Conservation (phyloP, 2,113 vertebrate species). For the Illadopsis cleaveri region DNA sequence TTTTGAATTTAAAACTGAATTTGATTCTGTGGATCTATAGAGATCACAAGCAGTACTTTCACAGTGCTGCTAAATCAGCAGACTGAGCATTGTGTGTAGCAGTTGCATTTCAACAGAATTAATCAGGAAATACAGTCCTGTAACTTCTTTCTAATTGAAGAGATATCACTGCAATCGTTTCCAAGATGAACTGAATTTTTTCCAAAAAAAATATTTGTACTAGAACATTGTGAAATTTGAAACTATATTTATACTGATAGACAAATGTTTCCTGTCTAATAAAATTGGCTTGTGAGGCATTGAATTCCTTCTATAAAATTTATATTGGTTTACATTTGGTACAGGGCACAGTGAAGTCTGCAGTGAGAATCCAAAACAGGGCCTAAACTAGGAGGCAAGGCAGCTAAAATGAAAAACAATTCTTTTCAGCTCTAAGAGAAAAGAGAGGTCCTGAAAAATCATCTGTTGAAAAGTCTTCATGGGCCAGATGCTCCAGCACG, state of each 20-base stretch:
- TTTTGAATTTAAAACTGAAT: not conserved
- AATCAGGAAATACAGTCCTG: not conserved
- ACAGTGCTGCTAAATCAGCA: not conserved
- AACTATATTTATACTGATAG: not conserved
- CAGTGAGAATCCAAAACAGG: not conserved
- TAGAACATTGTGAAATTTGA: not conserved
- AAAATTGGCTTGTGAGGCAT: not conserved
- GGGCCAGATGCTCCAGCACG: not conserved
- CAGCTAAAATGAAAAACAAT: not conserved
- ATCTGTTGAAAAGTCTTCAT: not conserved
- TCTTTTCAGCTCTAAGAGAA: not conserved
- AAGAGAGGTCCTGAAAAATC: not conserved
- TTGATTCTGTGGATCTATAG: not conserved
- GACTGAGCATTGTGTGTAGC: not conserved
- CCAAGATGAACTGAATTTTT: not conserved
- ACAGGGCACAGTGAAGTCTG: not conserved
- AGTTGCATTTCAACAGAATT: not conserved
- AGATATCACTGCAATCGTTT: not conserved
- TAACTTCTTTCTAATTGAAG: not conserved
- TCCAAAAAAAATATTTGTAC: conserved; percentile 3
- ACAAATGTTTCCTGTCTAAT: not conserved
- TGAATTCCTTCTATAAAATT: not conserved
- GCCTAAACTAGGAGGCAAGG: not conserved
- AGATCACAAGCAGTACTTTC: not conserved
- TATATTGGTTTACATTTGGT: not conserved